Conservation (phyloP, 2,113 vertebrate species). For the Orycteropus afer region DNA sequence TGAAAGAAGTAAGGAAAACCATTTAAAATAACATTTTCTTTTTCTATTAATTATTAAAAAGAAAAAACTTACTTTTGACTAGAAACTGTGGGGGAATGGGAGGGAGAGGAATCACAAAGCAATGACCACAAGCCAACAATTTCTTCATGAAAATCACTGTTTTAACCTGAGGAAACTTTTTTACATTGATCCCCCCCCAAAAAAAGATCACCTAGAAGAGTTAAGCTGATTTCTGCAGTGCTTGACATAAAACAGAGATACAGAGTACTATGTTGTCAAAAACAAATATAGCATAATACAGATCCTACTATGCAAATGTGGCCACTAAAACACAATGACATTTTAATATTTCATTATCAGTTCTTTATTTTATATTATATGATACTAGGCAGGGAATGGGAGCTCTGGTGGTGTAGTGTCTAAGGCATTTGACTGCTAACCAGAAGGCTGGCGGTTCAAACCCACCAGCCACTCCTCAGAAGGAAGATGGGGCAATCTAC, state of each 20-base stretch:
- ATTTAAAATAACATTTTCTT: slow-evolving; percentile 56
- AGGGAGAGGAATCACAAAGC: not conserved
- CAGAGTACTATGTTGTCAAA: not conserved
- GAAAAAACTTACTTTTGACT: slow-evolving; percentile 80
- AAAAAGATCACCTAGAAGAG: slow-evolving; percentile 1
- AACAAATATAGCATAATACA: slow-evolving; percentile 19
- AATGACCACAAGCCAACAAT: not conserved
- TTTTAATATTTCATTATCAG: not conserved
- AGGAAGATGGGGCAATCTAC: too few relatives aligned
- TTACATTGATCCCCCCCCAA: not conserved
- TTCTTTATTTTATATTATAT: slow-evolving; percentile 60
- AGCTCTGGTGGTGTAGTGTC: too few relatives aligned
- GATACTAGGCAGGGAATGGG: too few relatives aligned
- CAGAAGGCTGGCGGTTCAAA: too few relatives aligned
- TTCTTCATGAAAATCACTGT: not conserved
- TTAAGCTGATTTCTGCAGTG: slow-evolving; percentile 34
- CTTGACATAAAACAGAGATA: slow-evolving; percentile 20
- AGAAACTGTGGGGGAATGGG: not conserved
- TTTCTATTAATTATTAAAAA: slow-evolving; percentile 29
- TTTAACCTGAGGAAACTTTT: slow-evolving; percentile 47
- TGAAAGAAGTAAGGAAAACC: slow-evolving; percentile 30
- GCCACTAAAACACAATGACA: slow-evolving; percentile 19
- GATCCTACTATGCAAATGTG: not conserved
- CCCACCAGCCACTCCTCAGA: too few relatives aligned
- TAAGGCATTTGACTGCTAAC: too few relatives aligned